A percentile compares a stretch with the other conserved stretches of the same genome.
Conservation (phyloP, 2,888 invertebrate genomes). For the Dicyrtoma fusca region DNA sequence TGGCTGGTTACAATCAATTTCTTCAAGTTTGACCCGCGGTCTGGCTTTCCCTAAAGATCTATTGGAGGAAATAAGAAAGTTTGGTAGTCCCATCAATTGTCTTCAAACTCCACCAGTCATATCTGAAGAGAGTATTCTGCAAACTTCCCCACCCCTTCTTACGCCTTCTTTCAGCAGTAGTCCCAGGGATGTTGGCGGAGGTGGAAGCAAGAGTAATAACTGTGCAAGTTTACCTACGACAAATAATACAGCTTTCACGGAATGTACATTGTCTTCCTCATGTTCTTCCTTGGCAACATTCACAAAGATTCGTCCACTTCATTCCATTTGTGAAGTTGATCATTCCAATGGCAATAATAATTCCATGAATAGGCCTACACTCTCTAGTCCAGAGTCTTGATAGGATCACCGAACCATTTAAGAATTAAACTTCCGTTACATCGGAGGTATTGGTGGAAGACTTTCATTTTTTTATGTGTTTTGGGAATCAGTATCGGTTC, state of each 20-base stretch:
- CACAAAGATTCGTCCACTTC: constrained; percentile 55
- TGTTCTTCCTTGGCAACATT: constrained; percentile 56
- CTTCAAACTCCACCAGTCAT: constrained; percentile 64
- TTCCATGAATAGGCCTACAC: constrained; percentile 55
- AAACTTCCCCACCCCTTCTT: constrained; percentile 60
- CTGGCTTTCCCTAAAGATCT: constrained; percentile 70
- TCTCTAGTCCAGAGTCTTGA: constrained; percentile 53
- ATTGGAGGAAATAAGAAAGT: constrained; percentile 75
- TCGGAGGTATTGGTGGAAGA: constrained; percentile 8
- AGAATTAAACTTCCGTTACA: constrained; percentile 23
- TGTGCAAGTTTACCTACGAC: constrained; percentile 50
- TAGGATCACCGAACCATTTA: constrained; percentile 9
- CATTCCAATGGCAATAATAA: constrained; percentile 56
- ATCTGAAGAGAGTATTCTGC: constrained; percentile 68
- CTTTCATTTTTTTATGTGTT: constrained; percentile 14
- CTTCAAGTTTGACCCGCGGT: constrained; percentile 71
- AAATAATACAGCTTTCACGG: constrained; percentile 49
- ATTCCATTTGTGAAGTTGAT: constrained; percentile 56
- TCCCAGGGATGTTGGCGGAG: constrained; percentile 40
- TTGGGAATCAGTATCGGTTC: neutral
- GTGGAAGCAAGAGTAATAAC: constrained; percentile 44
- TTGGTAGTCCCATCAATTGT: constrained; percentile 59
- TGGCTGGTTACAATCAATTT: constrained; percentile 82
- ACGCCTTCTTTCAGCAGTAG: constrained; percentile 40
- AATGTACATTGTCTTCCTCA: constrained; percentile 54